Conservation (phyloP, 30 jellyfish, hydroid and myxozoan species). For the Aurelia sp. region DNA sequence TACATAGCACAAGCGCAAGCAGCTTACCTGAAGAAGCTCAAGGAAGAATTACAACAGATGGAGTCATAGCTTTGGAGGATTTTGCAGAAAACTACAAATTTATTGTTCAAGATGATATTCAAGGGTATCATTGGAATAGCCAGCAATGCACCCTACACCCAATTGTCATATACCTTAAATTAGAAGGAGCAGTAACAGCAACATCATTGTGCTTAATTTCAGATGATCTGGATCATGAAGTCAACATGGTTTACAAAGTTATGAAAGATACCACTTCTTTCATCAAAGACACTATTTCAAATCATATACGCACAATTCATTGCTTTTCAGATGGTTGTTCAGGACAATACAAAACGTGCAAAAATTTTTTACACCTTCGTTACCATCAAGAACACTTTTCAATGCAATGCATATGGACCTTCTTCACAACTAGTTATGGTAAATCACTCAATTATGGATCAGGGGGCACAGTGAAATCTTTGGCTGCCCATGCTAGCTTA, state of each 20-base stretch:
- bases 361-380: slow-evolving; percentile 57
- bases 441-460: slow-evolving; percentile 73
- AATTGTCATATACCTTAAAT: slow-evolving; percentile 20
- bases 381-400: slow-evolving; percentile 55
- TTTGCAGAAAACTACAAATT: slow-evolving; percentile 26
- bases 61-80: slow-evolving; percentile 15
- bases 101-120: slow-evolving; percentile 28
- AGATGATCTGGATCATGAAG: slow-evolving; percentile 73
- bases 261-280: neutral
- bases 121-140: slow-evolving; percentile 37
- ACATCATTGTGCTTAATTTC: slow-evolving; percentile 62
- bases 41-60: neutral
- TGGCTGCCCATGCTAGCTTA: slow-evolving; percentile 66
- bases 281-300: slow-evolving; percentile 14
- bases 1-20: slow-evolving; percentile 30
- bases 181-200: neutral
- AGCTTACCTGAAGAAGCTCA: slow-evolving; percentile 11
- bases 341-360: slow-evolving; percentile 86
- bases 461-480: slow-evolving; percentile 67
- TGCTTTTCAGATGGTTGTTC: slow-evolving; percentile 86
- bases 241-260: slow-evolving; percentile 20
- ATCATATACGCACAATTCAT: neutral
- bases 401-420: slow-evolving; percentile 62
- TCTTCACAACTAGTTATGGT: slow-evolving; percentile 72
- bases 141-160: slow-evolving; percentile 26